phyloP scores from a whole-genome alignment of 1,140 invertebrate genomes.

The Monochamus saltuarius region DNA sequence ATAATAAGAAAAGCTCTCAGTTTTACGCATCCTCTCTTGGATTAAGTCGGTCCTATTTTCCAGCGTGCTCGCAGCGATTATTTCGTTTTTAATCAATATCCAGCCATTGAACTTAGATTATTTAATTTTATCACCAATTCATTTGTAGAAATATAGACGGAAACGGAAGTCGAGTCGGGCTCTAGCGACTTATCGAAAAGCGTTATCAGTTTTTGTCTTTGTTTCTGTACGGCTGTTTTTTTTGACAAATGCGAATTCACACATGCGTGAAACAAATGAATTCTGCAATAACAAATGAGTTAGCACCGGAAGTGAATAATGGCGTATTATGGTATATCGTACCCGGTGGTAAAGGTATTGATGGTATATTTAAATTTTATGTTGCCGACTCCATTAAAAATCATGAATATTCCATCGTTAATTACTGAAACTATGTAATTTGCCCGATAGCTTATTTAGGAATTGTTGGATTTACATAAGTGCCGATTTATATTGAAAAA shows the following conservation, averaged over 20 bases:
- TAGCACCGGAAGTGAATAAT: slow-evolving; percentile 45
- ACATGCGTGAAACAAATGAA: slow-evolving; percentile 47
- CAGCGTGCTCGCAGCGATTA: too few species aligned
- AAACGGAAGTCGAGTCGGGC: slow-evolving; percentile 36
- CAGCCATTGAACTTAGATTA: slow-evolving; percentile 43
- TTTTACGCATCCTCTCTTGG: too few species aligned
- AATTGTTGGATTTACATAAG: slow-evolving; percentile 17
- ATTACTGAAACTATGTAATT: slow-evolving; percentile 22
- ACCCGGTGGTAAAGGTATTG: slow-evolving; percentile 31
- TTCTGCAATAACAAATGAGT: slow-evolving; percentile 47
- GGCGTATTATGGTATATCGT: slow-evolving; percentile 32
- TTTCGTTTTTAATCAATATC: slow-evolving; percentile 17
- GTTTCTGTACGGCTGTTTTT: slow-evolving; percentile 30
- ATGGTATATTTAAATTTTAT: slow-evolving; percentile 34
- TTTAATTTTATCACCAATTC: slow-evolving; percentile 34
- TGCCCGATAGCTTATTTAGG: slow-evolving; percentile 20
- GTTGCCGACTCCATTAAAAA: slow-evolving; percentile 31
- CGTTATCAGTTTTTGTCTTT: slow-evolving; percentile 36
- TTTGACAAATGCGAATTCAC: slow-evolving; percentile 42
- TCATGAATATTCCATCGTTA: slow-evolving; percentile 31
- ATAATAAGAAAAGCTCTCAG: too few species aligned
- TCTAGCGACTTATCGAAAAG: slow-evolving; percentile 26
- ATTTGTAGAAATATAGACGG: slow-evolving; percentile 38
- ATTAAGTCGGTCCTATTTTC: too few species aligned
- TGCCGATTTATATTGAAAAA: slow-evolving; percentile 21